Base-by-base conservation (phyloP, 1,140 invertebrate species). In the Nasonia longicornis region DNA sequence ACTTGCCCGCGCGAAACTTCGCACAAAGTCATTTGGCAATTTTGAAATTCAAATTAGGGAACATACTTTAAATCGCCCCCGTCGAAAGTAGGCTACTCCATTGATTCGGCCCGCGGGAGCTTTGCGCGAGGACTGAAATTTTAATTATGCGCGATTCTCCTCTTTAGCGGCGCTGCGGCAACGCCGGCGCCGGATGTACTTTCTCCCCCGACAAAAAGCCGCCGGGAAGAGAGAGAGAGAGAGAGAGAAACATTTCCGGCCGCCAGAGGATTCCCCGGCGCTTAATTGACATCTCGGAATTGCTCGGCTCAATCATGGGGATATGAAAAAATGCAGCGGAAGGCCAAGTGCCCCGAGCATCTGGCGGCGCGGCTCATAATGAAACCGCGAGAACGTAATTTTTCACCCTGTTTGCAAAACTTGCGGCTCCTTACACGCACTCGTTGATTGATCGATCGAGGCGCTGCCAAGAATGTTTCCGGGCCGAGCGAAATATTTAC, bases 21-120 rank as follows among this genome's bases (percentile, higher is more conserved):
- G 67, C 16, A 52, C 67, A 72, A 77, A 81, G 70, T 81, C 80
- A 81, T 81, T 81, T 77, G 26, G 67, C 31, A 77, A 81, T 81
- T 81, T 77, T 77, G 73, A 81, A 81, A 81, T 81, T 77, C 76
- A 81, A 81, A 81, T 81, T 81, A 72, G 31, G 48, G 66, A 81
- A 81, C 74, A 77, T 72, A 77, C 74, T 81, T 81, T 64, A 81
- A 81, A 77, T 77, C 74, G 38, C 14, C 66, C 75, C 1, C 20
- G 26, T 45, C 67, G 31, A 81, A 81, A 81, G 45, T 81, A 81
- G 79, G 66, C 79, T 81, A 63, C 73, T 64, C 7, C 74, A 81
- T 81, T 81, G 69, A 81, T 81, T 81, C 67, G 45, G 14, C 67
- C 69, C 35, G 14, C 63, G 31, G 45, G 35, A 10, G n/a, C 58